These are phyloP conservation scores for Bombus picipes DNA, from an alignment of 1,140 invertebrate species.

Conservation along the genomic window DNA sequence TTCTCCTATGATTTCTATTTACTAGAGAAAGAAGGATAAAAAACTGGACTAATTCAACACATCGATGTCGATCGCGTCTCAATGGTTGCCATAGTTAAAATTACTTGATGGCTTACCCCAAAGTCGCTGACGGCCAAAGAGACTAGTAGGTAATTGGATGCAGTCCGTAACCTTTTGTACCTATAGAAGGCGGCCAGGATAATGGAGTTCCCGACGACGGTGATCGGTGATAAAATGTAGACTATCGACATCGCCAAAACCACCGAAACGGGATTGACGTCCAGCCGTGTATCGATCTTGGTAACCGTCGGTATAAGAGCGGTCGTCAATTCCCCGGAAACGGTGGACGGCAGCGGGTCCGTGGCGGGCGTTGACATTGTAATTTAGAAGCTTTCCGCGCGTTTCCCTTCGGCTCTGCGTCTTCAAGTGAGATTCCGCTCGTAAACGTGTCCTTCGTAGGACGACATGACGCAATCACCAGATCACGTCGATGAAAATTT, in stretches of 20 bases:
- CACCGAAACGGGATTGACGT: slow-evolving; percentile 78
- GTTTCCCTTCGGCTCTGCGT: slow-evolving; percentile 29
- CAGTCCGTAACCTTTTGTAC: slow-evolving; percentile 85
- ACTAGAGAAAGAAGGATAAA: neutral
- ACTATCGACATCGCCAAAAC: slow-evolving; percentile 83
- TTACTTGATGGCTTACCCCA: slow-evolving; percentile 80
- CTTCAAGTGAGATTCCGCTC: slow-evolving; percentile 52
- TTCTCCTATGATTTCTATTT: no score
- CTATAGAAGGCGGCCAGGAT: slow-evolving; percentile 84
- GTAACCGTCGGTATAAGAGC: slow-evolving; percentile 73
- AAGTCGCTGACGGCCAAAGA: slow-evolving; percentile 89
- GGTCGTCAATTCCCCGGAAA: slow-evolving; percentile 73
- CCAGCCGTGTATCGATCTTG: slow-evolving; percentile 72
- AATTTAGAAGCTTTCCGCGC: slow-evolving; percentile 26
- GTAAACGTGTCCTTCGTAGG: slow-evolving; percentile 32
- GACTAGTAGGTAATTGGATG: slow-evolving; percentile 89
- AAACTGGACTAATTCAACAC: neutral
- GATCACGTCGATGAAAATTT: neutral
- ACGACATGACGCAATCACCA: slow-evolving; percentile 57
- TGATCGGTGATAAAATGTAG: slow-evolving; percentile 84
- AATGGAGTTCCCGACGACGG: slow-evolving; percentile 84
- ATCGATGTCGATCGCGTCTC: neutral
- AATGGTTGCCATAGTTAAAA: neutral
- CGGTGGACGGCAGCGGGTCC: slow-evolving; percentile 61
- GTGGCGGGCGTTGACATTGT: slow-evolving; percentile 75